Percentiles rank a stretch among this genome's conserved stretches.
These are phyloP conservation scores for Laticauda colubrina DNA, from an alignment of 2,113 vertebrate genomes.

Conservation along the genomic window DNA sequence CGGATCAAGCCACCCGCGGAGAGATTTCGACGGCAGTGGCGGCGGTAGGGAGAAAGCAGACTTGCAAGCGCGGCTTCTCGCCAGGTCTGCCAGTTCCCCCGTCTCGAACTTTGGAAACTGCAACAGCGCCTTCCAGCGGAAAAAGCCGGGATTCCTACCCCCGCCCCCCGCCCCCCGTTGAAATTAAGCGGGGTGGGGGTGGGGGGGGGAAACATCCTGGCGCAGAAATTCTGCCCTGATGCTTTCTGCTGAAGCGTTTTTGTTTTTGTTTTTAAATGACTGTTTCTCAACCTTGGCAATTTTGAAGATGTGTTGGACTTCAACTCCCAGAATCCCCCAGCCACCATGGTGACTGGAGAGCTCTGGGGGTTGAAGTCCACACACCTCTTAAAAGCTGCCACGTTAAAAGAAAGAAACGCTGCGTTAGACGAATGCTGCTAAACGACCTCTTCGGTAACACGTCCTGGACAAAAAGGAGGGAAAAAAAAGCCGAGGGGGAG, in stretches of 20 bases:
- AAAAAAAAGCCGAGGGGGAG: background rate
- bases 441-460: background rate
- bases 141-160: background rate
- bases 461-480: background rate
- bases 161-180: background rate
- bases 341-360: background rate
- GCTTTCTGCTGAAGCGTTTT: background rate
- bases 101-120: background rate
- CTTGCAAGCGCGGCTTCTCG: background rate
- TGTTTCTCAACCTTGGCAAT: background rate
- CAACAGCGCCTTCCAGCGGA: conserved; percentile 26
- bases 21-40: no score
- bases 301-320: background rate
- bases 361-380: background rate
- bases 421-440: background rate
- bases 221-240: background rate
- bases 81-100: conserved; percentile 3
- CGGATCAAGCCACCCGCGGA: background rate
- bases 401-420: background rate
- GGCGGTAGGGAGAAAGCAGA: background rate
- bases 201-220: background rate
- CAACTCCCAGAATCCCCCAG: background rate
- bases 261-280: background rate
- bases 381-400: background rate
- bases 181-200: no score